Base-by-base conservation (phyloP, 2,888 invertebrate genomes). In the Pteria penguin region DNA sequence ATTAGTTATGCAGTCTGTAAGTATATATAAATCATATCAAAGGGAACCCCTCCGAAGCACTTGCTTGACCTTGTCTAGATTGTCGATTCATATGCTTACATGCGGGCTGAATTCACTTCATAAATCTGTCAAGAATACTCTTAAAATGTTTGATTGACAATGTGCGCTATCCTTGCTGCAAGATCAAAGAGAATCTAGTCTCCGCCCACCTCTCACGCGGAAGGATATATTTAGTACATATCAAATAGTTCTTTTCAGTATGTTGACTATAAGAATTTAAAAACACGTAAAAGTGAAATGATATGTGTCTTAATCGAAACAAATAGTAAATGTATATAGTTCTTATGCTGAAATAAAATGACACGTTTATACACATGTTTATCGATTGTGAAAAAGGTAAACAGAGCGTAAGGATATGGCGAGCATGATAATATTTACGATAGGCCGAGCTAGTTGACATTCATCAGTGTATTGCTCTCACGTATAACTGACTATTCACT, bases 101-200 rank as follows among this genome's bases (percentile, higher is more conserved):
- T 61, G 62, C 74, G 74, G 69, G 45, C 62, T 52, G 58, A 68
- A 61, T 62, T 27, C 57, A 26, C 33, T 45, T 29, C 14, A 62
- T 68, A 74, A 74, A 74, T 62, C 45, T 68, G 74, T 74, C 74
- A 68, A 36, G 45, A 74, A 55, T 57, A 68, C 26, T 14, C 68
- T 69, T 74, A 62, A 74, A 62, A 32, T 24, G 24, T 52, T 60
- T 74, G 74, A 74, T 74, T 74, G 74, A 68, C 74, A 32, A 52
- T 68, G 54, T 24, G 36, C 54, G 22, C 54, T 68, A 52, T 68
- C 55, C 68, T 74, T 33, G 80, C 81, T 69, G 78, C 72, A 80
- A 81, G 75, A 82, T 84, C 84, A 82, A 84, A 84, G 82, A 81
- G 75, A 79, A 76, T 71, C 76, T 81, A 81, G 81, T 80, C 83